Evolutionary conservation across 2,113 vertebrate genomes (phyloP), one percentile per base, ranked within the genome.

Genomic region (Lycaon pictus): DNA sequence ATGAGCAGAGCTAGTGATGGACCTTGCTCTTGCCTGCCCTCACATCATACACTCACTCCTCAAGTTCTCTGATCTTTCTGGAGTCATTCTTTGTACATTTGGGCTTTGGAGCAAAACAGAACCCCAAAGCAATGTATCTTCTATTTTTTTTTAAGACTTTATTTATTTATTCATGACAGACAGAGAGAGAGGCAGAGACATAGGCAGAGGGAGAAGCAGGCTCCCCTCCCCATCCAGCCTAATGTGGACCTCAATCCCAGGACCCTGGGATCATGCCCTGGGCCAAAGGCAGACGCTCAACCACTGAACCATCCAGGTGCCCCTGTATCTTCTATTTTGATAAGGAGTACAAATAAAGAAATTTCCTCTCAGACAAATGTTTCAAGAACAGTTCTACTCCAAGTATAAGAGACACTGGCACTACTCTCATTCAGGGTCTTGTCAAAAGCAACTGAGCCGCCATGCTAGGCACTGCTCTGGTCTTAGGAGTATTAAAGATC

Each of bases 11-110:
- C 32, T 32, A 19, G 25, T 29, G 17, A 25, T 16, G 1, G 58
- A 29, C 65, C 37, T 3, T 2, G 8, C 79, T 63, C 56, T 5
- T 11, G 11, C 13, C 19, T 0, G 0, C 22, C 23, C 55, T 22
- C 56, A 5, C 7, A 29, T 0, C 0, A 8, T 1, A 27, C 2
- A 16, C 20, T 51, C 19, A 20, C 29, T 48, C 62, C 53, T 22
- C 1, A 5, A 43, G 60, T 22, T 1, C 55, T 7, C 17, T 6
- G 72, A 32, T n/a, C 60, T n/a, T 55, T 43, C 43, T 43, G 43
- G 43, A 43, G 43, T 43, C 43, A 43, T 43, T 43, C 43, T 43
- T 43, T 43, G 19, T 56, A 22, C 27, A 22, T 3, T 53, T 16
- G 53, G 1, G 56, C 19, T 60, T 53, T 12, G 63, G 77, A 56